phyloP scores from a whole-genome alignment of 2,888 invertebrate genomes.

The Xestobium rufovillosum region DNA sequence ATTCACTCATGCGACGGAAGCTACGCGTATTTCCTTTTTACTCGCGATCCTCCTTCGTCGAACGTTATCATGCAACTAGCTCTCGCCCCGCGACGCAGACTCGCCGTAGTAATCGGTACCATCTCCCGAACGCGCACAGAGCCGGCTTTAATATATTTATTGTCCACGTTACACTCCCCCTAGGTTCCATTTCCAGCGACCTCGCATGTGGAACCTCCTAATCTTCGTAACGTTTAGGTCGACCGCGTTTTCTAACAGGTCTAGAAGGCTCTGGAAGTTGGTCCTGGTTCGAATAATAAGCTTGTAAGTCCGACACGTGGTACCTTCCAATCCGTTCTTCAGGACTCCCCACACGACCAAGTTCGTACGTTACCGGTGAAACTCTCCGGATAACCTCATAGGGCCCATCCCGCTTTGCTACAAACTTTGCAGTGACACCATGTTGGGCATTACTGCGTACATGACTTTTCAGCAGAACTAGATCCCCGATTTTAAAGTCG shows the following conservation, averaged over 20 bases:
- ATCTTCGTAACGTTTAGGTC: neutral
- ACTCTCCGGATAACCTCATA: slow-evolving; percentile 16
- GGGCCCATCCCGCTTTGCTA: slow-evolving; percentile 26
- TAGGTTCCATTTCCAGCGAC: too few species aligned
- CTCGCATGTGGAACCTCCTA: too few species aligned
- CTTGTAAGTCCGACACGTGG: neutral
- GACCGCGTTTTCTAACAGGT: neutral
- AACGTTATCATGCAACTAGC: too few species aligned
- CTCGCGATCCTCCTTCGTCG: too few species aligned
- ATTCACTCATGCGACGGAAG: too few species aligned
- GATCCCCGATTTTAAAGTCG: slow-evolving; percentile 13
- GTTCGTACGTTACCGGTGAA: neutral
- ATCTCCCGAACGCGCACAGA: too few species aligned
- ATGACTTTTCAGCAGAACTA: slow-evolving; percentile 18
- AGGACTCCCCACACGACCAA: neutral
- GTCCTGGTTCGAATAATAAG: neutral
- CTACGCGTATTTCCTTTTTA: too few species aligned
- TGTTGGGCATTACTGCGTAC: slow-evolving; percentile 15
- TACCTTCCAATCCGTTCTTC: neutral
- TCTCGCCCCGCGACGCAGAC: too few species aligned
- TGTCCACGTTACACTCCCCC: too few species aligned
- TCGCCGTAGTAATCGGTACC: too few species aligned
- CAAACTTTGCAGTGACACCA: slow-evolving; percentile 22
- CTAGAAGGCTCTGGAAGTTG: neutral
- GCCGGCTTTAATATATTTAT: too few species aligned